A percentile compares a stretch with the other conserved stretches of the same genome.
phyloP scores from a whole-genome alignment of 2,888 invertebrate species.

The Acrocyrtus sp. region DNA sequence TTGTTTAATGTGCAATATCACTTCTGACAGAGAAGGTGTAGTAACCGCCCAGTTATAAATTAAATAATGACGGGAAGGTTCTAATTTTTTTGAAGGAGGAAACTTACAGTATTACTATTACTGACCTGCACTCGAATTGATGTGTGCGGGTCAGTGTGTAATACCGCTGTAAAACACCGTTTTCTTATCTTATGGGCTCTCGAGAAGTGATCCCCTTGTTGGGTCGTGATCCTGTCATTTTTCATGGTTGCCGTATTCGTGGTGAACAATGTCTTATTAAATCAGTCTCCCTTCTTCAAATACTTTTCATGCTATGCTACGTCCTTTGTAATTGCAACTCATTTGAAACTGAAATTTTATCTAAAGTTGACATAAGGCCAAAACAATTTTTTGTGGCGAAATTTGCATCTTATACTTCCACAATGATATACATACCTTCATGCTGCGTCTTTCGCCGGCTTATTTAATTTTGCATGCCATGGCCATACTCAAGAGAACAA shows the following conservation, averaged over 20 bases:
- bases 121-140: slow-evolving; percentile 35
- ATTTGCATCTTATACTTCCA: not conserved
- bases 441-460: no score
- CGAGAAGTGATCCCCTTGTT: no score
- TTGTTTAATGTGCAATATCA: slow-evolving; percentile 33
- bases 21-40: slow-evolving; percentile 23
- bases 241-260: no score
- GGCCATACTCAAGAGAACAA: no score
- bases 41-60: slow-evolving; percentile 38
- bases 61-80: slow-evolving; percentile 38
- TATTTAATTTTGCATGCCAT: no score
- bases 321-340: not conserved
- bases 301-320: not conserved
- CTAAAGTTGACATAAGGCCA: not conserved
- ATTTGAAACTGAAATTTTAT: no score
- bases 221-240: no score
- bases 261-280: slow-evolving; percentile 12
- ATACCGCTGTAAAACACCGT: no score
- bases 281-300: not conserved
- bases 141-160: no score
- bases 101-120: no score
- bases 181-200: not conserved
- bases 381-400: not conserved
- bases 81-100: slow-evolving; percentile 18
- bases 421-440: not conserved